Conservation (phyloP, 2,113 vertebrate genomes). For the Marmota flaviventris region DNA sequence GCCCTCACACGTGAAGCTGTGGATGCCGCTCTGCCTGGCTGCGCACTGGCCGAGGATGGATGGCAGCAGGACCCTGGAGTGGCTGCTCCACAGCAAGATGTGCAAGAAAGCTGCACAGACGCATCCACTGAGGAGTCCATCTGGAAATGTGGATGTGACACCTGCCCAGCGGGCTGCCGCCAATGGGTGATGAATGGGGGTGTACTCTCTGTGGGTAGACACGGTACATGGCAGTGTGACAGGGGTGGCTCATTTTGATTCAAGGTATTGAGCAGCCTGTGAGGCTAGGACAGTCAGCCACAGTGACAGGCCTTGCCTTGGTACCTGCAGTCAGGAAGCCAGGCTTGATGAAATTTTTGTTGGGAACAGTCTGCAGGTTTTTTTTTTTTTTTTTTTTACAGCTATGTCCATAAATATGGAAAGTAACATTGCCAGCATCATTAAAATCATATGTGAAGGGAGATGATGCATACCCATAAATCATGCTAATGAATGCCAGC, state of each 20-base stretch:
- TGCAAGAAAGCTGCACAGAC: not conserved
- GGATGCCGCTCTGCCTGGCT: not conserved
- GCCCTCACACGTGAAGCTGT: not conserved
- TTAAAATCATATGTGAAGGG: slow-evolving; percentile 67
- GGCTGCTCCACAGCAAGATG: not conserved
- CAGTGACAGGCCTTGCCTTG: not conserved
- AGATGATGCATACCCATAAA: slow-evolving; percentile 33
- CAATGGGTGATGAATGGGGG: slow-evolving; percentile 1
- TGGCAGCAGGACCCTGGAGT: not conserved
- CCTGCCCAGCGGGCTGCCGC: not conserved
- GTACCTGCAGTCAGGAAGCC: not conserved
- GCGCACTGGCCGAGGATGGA: not conserved
- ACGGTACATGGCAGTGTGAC: not conserved
- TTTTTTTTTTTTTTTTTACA: not conserved
- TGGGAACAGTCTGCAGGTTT: not conserved
- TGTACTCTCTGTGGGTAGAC: not conserved
- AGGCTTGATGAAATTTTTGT: not conserved
- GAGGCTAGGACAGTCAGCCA: not conserved
- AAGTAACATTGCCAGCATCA: slow-evolving; percentile 53
- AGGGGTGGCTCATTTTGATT: slow-evolving; percentile 39
- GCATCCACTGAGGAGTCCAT: not conserved
- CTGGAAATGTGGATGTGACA: not conserved
- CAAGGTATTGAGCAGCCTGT: not conserved
- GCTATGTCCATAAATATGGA: slow-evolving; percentile 58
- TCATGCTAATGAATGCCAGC: slow-evolving; percentile 61